Evolutionary conservation across 1,140 invertebrate species (phyloP).

Genomic region (Himalopsyche phryganea): DNA sequence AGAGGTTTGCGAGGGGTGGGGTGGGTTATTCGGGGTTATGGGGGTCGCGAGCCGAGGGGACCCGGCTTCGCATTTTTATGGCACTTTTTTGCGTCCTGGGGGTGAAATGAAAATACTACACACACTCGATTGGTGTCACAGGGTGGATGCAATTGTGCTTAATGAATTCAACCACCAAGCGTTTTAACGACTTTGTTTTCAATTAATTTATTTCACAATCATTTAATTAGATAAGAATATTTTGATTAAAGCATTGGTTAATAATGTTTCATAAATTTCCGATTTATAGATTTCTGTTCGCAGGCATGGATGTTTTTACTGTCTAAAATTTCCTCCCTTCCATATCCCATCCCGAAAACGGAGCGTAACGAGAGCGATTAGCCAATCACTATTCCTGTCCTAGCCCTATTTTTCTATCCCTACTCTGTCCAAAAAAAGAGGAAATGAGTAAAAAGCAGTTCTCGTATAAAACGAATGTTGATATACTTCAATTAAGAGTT

Average conservation of each 20-base stretch:
- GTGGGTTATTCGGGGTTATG: neutral
- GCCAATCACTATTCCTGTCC: too few species aligned
- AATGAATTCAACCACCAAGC: neutral
- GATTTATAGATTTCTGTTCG: too few species aligned
- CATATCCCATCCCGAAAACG: too few species aligned
- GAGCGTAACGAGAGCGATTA: too few species aligned
- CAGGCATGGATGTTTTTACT: too few species aligned
- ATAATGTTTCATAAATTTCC: neutral
- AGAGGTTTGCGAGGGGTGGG: neutral
- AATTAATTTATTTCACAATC: neutral
- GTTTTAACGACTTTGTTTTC: neutral
- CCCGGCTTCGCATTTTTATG: conserved; percentile 33
- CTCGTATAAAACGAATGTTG: too few species aligned
- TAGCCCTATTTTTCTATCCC: neutral
- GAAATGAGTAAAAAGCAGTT: too few species aligned
- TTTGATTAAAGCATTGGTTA: too few species aligned
- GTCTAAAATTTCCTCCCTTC: too few species aligned
- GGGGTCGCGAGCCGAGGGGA: conserved; percentile 10
- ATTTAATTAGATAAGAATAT: neutral
- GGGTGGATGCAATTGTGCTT: conserved; percentile 1
- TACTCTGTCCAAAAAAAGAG: too few species aligned
- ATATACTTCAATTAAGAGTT: too few species aligned
- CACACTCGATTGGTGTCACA: conserved; percentile 17
- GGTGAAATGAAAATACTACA: conserved; percentile 35
- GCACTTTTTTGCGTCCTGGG: conserved; percentile 35